phyloP scores from a whole-genome alignment of 2,113 vertebrate species.

The Alligator mississippiensis region DNA sequence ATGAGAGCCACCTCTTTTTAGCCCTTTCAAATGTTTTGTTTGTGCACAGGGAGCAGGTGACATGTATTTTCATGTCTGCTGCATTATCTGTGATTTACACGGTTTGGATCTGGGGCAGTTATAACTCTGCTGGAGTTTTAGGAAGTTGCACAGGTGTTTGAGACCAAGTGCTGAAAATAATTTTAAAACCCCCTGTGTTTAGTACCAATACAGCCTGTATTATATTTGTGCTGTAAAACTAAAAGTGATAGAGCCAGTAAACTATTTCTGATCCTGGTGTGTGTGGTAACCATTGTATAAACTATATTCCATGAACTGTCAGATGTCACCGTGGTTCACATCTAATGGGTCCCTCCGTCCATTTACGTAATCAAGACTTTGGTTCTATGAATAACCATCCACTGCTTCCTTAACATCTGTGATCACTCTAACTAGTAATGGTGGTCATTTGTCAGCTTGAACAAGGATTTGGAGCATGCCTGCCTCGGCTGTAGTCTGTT shows the following conservation, averaged over 20 bases:
- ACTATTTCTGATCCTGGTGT: neutral
- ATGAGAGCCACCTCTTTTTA: conserved; percentile 1
- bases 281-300: neutral
- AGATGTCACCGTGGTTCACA: neutral
- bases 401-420: neutral
- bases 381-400: neutral
- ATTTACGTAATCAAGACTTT: neutral
- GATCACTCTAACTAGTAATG: neutral
- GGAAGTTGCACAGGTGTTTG: neutral
- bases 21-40: neutral
- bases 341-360: neutral
- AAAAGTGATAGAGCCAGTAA: neutral
- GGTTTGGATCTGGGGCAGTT: neutral
- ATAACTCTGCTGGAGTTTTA: neutral
- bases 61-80: conserved; percentile 22
- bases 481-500: neutral
- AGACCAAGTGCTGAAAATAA: conserved; percentile 10
- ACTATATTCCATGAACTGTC: neutral
- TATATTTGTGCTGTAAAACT: neutral
- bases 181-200: neutral
- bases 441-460: neutral
- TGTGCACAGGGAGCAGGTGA: neutral
- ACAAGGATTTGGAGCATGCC: neutral
- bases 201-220: neutral
- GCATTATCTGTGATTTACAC: conserved; percentile 16